phyloP scores from a whole-genome alignment of 1,140 invertebrate genomes.

The Brachionus sp. region DNA sequence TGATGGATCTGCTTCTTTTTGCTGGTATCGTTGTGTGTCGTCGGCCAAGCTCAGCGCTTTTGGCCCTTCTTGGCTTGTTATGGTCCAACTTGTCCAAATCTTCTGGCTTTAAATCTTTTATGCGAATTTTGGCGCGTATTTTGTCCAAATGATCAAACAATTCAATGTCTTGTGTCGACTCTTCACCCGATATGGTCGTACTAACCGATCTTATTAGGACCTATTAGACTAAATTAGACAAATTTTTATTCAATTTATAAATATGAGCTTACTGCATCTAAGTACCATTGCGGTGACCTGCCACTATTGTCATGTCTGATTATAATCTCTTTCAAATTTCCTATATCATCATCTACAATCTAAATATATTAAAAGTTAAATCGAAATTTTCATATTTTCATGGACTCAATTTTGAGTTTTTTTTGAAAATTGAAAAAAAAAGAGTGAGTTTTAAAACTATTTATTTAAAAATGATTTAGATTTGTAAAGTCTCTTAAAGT shows the following conservation, averaged over 20 bases:
- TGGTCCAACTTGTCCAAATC: not conserved
- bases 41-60: slow-evolving; percentile 15
- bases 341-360: slow-evolving; percentile 51
- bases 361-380: slow-evolving; percentile 54
- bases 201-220: not conserved
- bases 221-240: not conserved
- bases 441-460: no score
- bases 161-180: not conserved
- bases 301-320: slow-evolving; percentile 59
- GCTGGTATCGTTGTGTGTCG: not conserved
- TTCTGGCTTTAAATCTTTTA: slow-evolving; percentile 9
- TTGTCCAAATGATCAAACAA: slow-evolving; percentile 7
- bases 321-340: slow-evolving; percentile 53
- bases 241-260: slow-evolving; percentile 49
- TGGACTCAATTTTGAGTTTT: no score
- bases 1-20: not conserved
- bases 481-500: no score
- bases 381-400: not conserved
- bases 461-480: no score
- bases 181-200: slow-evolving; percentile 9
- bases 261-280: slow-evolving; percentile 57
- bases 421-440: no score
- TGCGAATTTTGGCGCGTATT: not conserved
- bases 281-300: slow-evolving; percentile 57
- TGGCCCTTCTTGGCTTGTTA: not conserved